Base-by-base conservation (phyloP, 2,113 vertebrate genomes). In the Cranoglanis bouderius region DNA sequence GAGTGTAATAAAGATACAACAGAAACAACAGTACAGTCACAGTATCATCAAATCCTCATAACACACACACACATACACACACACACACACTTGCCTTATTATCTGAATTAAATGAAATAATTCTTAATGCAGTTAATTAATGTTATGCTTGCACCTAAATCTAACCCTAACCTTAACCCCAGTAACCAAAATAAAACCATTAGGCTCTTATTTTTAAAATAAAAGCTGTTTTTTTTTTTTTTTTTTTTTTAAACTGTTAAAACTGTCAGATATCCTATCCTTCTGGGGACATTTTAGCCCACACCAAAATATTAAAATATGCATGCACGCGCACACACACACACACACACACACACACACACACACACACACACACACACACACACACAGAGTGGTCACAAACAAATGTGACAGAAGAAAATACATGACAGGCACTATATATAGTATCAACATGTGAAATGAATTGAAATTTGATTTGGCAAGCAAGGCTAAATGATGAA, bases 391-490 rank as follows among this genome's bases (percentile, higher is more conserved):
- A 65, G 61, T 65, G 61, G 49, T 35, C 74, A 82, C 43, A 78
- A 86, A 75, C 80, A 49, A 89, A 84, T 49, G 51, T 70, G 43
- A 90, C 82, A 88, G 26, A 26, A 78, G 29, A 46, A 77, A 49
- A 77, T 26, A 12, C 74, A 59, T 55, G 57, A 92, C 51, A 90
- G 46, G 74, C 9, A 46, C 77, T 92, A 55, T 83, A 87, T 90
- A 90, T 89, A 90, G 75, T 51, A 85, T 80, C 80, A 87, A 74
- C 91, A 91, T 90, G 87, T 91, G 90, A 91, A 92, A 91, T 90
- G 75, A 90, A 89, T 85, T 67, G 74, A 51, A 90, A 89, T 88
- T 89, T 19, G 82, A 78, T 88, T 91, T 82, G 83, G 86, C 55
- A 74, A 74, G 57, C 55, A 49, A 70, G 43, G 70, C 26, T 80